Base-by-base conservation (phyloP, 2,113 vertebrate genomes). In the Telmatochromis bifrenatus region DNA sequence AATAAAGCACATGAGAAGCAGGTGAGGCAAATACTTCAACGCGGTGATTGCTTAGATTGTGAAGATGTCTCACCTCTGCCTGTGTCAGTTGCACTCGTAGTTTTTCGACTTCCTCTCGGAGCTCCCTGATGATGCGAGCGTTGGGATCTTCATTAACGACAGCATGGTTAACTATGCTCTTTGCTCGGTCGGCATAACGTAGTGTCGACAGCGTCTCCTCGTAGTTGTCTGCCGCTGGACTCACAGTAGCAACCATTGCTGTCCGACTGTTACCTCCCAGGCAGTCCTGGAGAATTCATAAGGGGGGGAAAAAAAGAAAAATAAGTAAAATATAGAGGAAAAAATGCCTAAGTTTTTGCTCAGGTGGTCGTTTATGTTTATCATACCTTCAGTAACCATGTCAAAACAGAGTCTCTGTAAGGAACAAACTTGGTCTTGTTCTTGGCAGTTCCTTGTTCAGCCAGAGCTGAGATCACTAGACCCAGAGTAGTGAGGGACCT, bases 351-450 rank as follows among this genome's bases (percentile, higher is more conserved):
- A 53, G 10, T 3, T 37, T 37, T 37, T 31, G 23, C 13, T 47
- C 15, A 17, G 56, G 0, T 45, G 7, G 51, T 21, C 14, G 7
- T 53, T 12, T 35, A 7, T 35, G 11, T 58, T 56, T 31, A 26
- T 13, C 5, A 5, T 93, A 99, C 98, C 96, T 99, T 99, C 56
- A 99, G 97, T 51, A 99, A 97, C 99, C 98, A 99, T 23, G 99
- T 99, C 88, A 99, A 97, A 85, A 99, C 99, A 1, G 99, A 99
- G 93, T 99, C 99, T 91, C 98, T 97, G 94, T 99, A 99, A 2
- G 99, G 99, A 95, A 99, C 99, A 96, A 99, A 99, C 94, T 99
- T 99, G 94, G 95, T 99, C 96, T 98, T 99, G 96, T 98, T 98
- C 93, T 98, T 99, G 68, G 98, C 97, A 23, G 97, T 97, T 86